Conservation (phyloP, 2,888 invertebrate genomes). For the Drosophila lacicola region DNA sequence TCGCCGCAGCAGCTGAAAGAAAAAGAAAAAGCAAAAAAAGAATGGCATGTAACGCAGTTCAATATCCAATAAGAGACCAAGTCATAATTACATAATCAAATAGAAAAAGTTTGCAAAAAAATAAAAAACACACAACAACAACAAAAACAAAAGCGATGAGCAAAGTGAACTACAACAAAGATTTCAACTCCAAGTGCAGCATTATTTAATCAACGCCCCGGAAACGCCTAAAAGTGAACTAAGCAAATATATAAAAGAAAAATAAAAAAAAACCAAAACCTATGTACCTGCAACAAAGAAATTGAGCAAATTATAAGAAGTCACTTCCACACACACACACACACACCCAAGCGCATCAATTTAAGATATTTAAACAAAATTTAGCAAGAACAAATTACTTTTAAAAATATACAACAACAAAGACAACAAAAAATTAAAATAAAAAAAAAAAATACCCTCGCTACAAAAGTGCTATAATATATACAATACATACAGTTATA, state of each 20-base stretch:
- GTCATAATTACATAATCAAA: conserved; percentile 84
- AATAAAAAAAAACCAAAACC: conserved; percentile 52
- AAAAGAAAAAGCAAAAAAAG: conserved; percentile 24
- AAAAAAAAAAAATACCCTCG: conserved; percentile 12
- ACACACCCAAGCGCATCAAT: conserved; percentile 26
- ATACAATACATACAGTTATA: conserved; percentile 27
- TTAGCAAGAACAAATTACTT: conserved; percentile 67
- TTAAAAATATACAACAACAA: conserved; percentile 67
- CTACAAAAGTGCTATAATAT: conserved; percentile 54
- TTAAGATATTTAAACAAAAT: conserved; percentile 44
- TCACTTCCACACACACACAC: conserved; percentile 3
- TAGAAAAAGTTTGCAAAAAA: conserved; percentile 65
- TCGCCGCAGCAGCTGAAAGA: conserved; percentile 56
- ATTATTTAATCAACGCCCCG: conserved; percentile 73
- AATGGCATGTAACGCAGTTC: conserved; percentile 68
- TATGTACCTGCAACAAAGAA: conserved; percentile 76
- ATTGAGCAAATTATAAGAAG: conserved; percentile 65
- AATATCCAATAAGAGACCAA: conserved; percentile 82
- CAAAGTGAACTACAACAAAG: conserved; percentile 26
- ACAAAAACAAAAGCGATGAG: conserved; percentile 26
- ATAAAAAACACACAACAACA: conserved; percentile 39
- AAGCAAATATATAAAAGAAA: conserved; percentile 16
- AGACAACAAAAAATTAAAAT: conserved; percentile 7
- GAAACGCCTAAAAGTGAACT: conserved; percentile 49
- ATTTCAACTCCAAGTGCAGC: conserved; percentile 61